These are phyloP conservation scores for Tenodera sinensis DNA, from an alignment of 2,888 invertebrate species.

Conservation along the genomic window DNA sequence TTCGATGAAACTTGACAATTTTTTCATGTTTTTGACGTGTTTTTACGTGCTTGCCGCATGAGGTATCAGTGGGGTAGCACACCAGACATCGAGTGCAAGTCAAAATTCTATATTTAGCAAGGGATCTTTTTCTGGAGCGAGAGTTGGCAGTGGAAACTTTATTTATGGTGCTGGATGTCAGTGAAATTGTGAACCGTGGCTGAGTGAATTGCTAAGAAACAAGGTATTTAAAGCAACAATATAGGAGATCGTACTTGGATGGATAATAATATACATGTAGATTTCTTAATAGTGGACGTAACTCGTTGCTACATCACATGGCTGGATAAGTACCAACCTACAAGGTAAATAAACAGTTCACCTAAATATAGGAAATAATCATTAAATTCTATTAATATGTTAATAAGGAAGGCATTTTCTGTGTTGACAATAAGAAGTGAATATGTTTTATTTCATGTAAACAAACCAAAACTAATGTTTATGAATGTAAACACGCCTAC, in stretches of 20 bases:
- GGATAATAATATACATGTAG: neutral
- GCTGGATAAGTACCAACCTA: neutral
- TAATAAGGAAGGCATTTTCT: neutral
- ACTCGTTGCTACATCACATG: neutral
- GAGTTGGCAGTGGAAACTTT: neutral
- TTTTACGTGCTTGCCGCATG: neutral
- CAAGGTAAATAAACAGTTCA: neutral
- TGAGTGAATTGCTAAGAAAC: neutral
- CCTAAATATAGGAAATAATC: too few species aligned
- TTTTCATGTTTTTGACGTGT: neutral
- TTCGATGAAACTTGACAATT: neutral
- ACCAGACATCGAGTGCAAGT: neutral
- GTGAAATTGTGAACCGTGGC: neutral
- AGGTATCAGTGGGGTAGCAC: neutral
- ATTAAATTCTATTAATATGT: neutral
- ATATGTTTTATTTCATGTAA: neutral
- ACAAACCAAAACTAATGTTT: neutral
- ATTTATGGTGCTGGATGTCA: neutral
- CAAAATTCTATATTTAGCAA: neutral
- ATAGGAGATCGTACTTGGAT: neutral
- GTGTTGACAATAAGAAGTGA: neutral
- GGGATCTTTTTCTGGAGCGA: neutral
- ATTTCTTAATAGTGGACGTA: neutral
- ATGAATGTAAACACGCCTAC: neutral
- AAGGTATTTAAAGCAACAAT: neutral